These are phyloP conservation scores for Neodiprion lecontei DNA, from an alignment of 1,140 invertebrate species.

Conservation along the genomic window DNA sequence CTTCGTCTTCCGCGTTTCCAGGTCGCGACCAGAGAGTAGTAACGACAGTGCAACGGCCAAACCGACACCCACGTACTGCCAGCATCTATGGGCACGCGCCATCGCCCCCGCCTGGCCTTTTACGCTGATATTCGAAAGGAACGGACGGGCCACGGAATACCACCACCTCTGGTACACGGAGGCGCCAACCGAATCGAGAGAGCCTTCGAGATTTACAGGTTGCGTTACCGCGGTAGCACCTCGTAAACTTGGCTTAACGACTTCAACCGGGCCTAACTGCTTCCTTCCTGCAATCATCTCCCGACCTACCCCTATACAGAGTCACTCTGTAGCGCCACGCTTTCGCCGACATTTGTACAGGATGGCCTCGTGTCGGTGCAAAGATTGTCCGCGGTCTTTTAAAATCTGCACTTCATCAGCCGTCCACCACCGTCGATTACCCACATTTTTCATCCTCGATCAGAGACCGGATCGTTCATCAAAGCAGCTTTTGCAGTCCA, in stretches of 20 bases:
- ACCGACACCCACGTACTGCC: too few relatives aligned
- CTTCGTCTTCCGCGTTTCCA: too few relatives aligned
- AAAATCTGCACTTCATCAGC: not conserved
- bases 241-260: conserved; percentile 65
- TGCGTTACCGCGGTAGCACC: conserved; percentile 61
- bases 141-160: not conserved
- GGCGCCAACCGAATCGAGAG: conserved; percentile 23
- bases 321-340: conserved; percentile 26
- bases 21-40: too few relatives aligned
- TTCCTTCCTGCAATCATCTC: conserved; percentile 63
- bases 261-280: conserved; percentile 62
- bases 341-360: too few relatives aligned
- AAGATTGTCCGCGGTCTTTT: too few relatives aligned
- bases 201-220: conserved; percentile 59
- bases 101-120: conserved; percentile 20
- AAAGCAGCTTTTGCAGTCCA: too few relatives aligned
- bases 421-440: not conserved
- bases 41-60: too few relatives aligned
- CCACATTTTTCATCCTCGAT: not conserved
- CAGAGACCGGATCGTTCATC: not conserved
- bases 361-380: too few relatives aligned
- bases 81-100: conserved; percentile 56
- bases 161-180: not conserved
- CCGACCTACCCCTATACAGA: conserved; percentile 46
- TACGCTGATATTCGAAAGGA: not conserved